Evolutionary conservation across 2,888 invertebrate genomes (phyloP), one percentile per base, ranked within the genome.

Genomic region (Scelioninae gen. 2): DNA sequence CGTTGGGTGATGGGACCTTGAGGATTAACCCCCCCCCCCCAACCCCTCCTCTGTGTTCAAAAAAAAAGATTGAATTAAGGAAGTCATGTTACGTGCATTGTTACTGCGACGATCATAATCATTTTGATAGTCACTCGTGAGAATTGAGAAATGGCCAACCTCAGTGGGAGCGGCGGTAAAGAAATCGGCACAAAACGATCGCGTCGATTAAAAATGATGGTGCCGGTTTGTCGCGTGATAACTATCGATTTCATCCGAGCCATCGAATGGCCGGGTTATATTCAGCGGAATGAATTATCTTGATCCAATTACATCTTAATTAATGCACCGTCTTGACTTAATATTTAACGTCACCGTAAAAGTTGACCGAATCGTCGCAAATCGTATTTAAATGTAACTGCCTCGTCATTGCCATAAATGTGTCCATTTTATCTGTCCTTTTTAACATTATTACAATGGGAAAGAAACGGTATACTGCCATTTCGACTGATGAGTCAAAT

Each of bases 141-240:
- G 46, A 58, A 58, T 46, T 33, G n/a, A n/a, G n/a, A n/a, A n/a
- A n/a, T 35, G 46, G 46, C 33, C 35, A 46, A 58, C 25, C n/a
- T n/a, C n/a, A n/a, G n/a, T n/a, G n/a, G n/a, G n/a, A n/a, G n/a
- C n/a, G n/a, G n/a, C n/a, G 28, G 11, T 33, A 9, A 13, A 1
- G 11, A 50, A 50, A 37, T 13, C n/a, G n/a, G n/a, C n/a, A n/a
- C n/a, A n/a, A n/a, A 37, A 11, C 43, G 48, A 52, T 52, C 45
- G 19, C 50, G 41, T 57, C 48, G 39, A 57, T 57, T 57, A 50
- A 57, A 39, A 35, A 48, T 61, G 35, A 39, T 13, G 16, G 31
- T 55, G 55, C n/a, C 55, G 9, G 41, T 43, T 43, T 31, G 55
- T 31, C 45, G 33, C 46, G 46, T 7, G 46, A 46, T 46, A 58